Conservation (phyloP, 2,888 invertebrate species). For the Dryadula phaetusa region DNA sequence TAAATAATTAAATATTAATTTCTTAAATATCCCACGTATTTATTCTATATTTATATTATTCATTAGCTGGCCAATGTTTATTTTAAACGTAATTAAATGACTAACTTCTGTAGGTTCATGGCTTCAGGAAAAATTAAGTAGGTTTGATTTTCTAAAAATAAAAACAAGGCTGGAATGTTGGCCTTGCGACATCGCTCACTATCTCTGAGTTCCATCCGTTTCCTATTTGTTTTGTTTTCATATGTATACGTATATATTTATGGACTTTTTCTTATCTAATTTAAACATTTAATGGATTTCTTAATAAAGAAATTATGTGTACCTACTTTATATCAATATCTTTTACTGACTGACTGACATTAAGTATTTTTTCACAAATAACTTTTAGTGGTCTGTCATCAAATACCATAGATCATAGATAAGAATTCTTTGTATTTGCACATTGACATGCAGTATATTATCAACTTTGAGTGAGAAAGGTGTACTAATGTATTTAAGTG, state of each 20-base stretch:
- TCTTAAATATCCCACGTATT: too few species aligned
- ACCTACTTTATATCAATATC: background rate
- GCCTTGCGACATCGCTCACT: constrained; percentile 52
- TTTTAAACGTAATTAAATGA: background rate
- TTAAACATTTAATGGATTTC: background rate
- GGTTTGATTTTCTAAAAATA: constrained; percentile 57
- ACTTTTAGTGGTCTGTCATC: too few species aligned
- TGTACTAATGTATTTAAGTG: too few species aligned
- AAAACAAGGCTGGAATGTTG: constrained; percentile 52
- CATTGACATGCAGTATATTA: too few species aligned
- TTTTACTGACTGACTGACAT: too few species aligned
- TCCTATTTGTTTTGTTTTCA: constrained; percentile 53
- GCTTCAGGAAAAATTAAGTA: constrained; percentile 41
- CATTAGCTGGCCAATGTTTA: too few species aligned
- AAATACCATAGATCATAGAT: too few species aligned
- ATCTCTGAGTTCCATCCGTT: constrained; percentile 57
- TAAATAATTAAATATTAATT: too few species aligned
- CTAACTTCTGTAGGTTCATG: constrained; percentile 27
- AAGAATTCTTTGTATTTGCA: too few species aligned
- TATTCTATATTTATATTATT: too few species aligned
- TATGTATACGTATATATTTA: background rate
- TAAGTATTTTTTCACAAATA: too few species aligned
- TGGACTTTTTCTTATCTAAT: background rate
- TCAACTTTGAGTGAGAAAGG: too few species aligned
- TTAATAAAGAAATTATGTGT: background rate